Evolutionary conservation across 2,888 invertebrate species (phyloP), one percentile per base, ranked within the genome.

Genomic region (Campoplex capitator): DNA sequence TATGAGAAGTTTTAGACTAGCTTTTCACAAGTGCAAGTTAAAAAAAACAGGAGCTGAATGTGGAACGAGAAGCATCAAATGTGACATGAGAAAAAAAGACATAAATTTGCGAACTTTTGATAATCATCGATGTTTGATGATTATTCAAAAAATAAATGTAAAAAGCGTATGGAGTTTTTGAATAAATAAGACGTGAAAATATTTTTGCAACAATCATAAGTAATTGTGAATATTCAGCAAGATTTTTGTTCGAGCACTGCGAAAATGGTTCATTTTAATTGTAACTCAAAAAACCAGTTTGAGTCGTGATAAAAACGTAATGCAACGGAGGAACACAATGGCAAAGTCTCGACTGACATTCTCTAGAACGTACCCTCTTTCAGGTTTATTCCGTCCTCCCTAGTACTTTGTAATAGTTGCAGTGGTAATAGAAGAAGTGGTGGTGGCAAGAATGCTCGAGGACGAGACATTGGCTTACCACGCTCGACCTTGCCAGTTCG

Each of bases 401-500:
- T 70, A 56, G 81, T 74, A 70, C 77, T 58, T 77, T 67, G 86
- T 81, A 81, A 81, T 81, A 81, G 83, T 58, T 71, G 80, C 76
- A 83, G 86, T 73, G 73, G 86, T 76, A 86, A 83, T 83, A 67
- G 76, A 70, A 67, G 86, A 67, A 62, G 81, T 77, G 28, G 86
- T 80, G 79, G 85, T 82, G 82, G 83, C 58, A 77, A 77, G 80
- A 81, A 77, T 56, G 81, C 80, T 76, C 80, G 90, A 92, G 92
- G 90, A 93, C 93, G 93, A 94, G 94, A 94, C 94, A 93, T 94
- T 94, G 94, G 93, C 93, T 92, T 93, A 93, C 93, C 93, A 92
- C 92, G 92, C 92, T 93, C 93, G 94, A 93, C 94, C 94, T 94
- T 93, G 93, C 93, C 93, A 93, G 93, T 94, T 94, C 94, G 93